A percentile compares a stretch with the other conserved stretches of the same genome.
phyloP scores from a whole-genome alignment of 2,113 vertebrate genomes.

The Petaurus breviceps region DNA sequence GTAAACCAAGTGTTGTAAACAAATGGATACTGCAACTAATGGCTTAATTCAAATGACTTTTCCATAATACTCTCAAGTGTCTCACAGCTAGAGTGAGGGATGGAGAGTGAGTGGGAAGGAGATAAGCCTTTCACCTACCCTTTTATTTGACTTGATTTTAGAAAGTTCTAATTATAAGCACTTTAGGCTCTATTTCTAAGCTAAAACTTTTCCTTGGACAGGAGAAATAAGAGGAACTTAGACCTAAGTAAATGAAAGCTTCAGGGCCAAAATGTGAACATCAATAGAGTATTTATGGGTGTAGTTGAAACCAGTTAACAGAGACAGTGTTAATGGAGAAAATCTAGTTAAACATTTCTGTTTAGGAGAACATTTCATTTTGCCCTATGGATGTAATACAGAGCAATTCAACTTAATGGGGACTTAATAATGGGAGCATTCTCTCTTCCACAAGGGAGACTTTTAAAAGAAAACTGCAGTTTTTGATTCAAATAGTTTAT shows the following conservation, averaged over 20 bases:
- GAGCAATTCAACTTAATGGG: slow-evolving; percentile 1
- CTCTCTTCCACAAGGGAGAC: slow-evolving; percentile 18
- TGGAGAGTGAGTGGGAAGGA: background rate
- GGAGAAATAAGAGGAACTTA: slow-evolving; percentile 38
- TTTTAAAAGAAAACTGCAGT: slow-evolving; percentile 15
- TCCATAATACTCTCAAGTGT: slow-evolving; percentile 5
- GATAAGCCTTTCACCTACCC: background rate
- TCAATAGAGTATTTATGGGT: fast-evolving
- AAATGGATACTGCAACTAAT: slow-evolving; percentile 16
- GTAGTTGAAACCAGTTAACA: slow-evolving; percentile 42
- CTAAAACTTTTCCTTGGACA: slow-evolving; percentile 18
- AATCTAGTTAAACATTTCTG: slow-evolving; percentile 28
- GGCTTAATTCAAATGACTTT: background rate
- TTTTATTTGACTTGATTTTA: slow-evolving; percentile 60
- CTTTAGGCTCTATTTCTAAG: slow-evolving; percentile 33
- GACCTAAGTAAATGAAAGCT: slow-evolving; percentile 27
- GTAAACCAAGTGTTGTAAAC: background rate
- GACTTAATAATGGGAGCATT: background rate
- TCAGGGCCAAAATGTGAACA: slow-evolving; percentile 5
- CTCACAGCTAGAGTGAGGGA: background rate
- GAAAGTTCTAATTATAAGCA: slow-evolving; percentile 57
- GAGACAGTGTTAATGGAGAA: slow-evolving; percentile 46
- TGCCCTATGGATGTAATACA: background rate
- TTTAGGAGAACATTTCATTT: background rate
- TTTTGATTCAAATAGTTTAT: slow-evolving; percentile 1